Percentiles rank a stretch among this genome's conserved stretches.
phyloP scores from a whole-genome alignment of 2,113 vertebrate genomes.

The Lucifuga dentata region DNA sequence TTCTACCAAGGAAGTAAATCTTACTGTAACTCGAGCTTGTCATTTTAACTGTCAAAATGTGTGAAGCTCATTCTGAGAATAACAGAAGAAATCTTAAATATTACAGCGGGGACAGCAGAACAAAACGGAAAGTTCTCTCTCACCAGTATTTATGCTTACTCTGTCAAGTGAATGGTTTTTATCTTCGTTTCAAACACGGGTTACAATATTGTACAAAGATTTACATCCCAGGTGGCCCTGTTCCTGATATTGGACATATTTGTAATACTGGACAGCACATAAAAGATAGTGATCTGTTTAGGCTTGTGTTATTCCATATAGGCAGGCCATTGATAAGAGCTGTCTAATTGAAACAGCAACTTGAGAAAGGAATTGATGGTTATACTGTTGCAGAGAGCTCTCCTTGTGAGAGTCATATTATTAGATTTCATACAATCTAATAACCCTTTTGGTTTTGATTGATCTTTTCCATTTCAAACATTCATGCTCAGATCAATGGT shows the following conservation, averaged over 20 bases:
- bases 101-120: slow-evolving; percentile 32
- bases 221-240: slow-evolving; percentile 58
- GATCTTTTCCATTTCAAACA: slow-evolving; percentile 79
- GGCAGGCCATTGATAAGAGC: slow-evolving; percentile 68
- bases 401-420: slow-evolving; percentile 77
- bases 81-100: slow-evolving; percentile 27
- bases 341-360: slow-evolving; percentile 81
- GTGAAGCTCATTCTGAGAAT: slow-evolving; percentile 17
- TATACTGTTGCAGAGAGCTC: slow-evolving; percentile 70
- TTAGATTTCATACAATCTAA: slow-evolving; percentile 83
- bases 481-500: slow-evolving; percentile 66
- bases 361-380: slow-evolving; percentile 77
- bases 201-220: slow-evolving; percentile 45
- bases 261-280: slow-evolving; percentile 65
- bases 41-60: slow-evolving; percentile 39
- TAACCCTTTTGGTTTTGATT: slow-evolving; percentile 82
- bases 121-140: slow-evolving; percentile 50
- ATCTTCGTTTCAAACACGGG: slow-evolving; percentile 37
- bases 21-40: slow-evolving; percentile 29
- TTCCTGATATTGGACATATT: slow-evolving; percentile 59
- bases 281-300: slow-evolving; percentile 68
- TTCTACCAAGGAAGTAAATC: slow-evolving; percentile 25
- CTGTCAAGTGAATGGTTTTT: slow-evolving; percentile 34
- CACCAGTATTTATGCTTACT: slow-evolving; percentile 50
- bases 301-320: slow-evolving; percentile 58